These are phyloP conservation scores for Rhodeus uyekii DNA, from an alignment of 2,797 vertebrate species.

Conservation along the genomic window DNA sequence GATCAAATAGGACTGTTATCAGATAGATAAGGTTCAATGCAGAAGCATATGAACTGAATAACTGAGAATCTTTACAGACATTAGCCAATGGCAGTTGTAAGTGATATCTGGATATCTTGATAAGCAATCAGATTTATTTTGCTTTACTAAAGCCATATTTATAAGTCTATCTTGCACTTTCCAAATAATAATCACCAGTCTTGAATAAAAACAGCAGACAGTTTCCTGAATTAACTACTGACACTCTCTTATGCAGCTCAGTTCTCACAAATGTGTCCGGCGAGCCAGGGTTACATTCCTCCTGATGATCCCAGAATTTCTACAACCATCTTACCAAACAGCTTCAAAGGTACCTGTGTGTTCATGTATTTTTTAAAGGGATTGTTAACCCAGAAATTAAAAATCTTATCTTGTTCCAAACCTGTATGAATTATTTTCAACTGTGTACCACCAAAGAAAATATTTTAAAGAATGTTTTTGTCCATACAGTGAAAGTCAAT, in stretches of 20 bases:
- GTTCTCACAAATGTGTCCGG: constrained; percentile 90
- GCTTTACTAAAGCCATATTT: background rate
- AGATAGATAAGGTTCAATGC: background rate
- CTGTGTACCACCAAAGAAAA: background rate
- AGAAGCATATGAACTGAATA: background rate
- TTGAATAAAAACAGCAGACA: background rate
- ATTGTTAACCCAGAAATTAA: background rate
- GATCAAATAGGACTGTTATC: background rate
- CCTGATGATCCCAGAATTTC: constrained; percentile 75
- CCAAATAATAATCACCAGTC: background rate
- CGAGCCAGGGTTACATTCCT: constrained; percentile 88
- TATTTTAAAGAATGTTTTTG: background rate
- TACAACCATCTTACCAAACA: constrained; percentile 66
- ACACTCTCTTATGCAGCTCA: constrained; percentile 78
- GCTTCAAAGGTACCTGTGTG: constrained; percentile 81
- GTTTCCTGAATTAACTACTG: background rate
- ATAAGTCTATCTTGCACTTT: background rate
- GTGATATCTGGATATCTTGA: background rate
- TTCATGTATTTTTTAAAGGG: background rate
- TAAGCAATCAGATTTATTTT: background rate
- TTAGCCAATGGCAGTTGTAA: background rate
- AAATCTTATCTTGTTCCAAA: background rate
- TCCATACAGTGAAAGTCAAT: background rate
- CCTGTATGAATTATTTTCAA: background rate
- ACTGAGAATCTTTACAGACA: background rate